A percentile compares a stretch with the other conserved stretches of the same genome.
These are phyloP conservation scores for Chondrosia reniformis DNA, from an alignment of 37 sponge, comb jelly and placozoan genomes.

Conservation along the genomic window DNA sequence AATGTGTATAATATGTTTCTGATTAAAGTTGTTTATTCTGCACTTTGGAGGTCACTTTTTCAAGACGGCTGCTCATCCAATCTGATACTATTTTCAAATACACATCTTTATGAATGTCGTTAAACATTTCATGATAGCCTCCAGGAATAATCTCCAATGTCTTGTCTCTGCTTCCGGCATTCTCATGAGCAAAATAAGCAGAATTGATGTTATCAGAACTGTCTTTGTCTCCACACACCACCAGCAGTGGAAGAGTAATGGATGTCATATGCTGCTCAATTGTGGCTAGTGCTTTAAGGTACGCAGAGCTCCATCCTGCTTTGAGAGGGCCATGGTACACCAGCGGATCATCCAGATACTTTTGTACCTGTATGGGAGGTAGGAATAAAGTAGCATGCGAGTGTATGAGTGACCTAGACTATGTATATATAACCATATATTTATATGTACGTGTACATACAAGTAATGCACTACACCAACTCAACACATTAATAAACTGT, in stretches of 20 bases:
- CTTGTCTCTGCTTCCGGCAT: conserved; percentile 34
- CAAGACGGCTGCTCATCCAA: conserved; percentile 51
- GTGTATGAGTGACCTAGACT: too few relatives aligned
- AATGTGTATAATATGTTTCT: background rate
- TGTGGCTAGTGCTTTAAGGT: background rate
- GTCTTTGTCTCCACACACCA: conserved; percentile 52
- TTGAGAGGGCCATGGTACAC: conserved; percentile 43
- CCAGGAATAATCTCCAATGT: conserved; percentile 56
- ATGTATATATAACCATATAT: too few relatives aligned
- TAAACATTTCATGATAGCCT: conserved; percentile 46
- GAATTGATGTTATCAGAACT: conserved; percentile 40
- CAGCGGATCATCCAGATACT: conserved; percentile 45
- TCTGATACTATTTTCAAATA: conserved; percentile 32
- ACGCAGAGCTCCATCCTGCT: conserved; percentile 36
- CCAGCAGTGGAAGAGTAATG: conserved; percentile 42
- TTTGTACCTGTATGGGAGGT: conserved; percentile 28
- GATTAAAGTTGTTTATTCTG: too few relatives aligned
- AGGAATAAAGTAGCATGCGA: too few relatives aligned
- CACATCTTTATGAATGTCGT: conserved; percentile 52
- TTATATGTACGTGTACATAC: too few relatives aligned
- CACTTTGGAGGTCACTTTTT: too few relatives aligned
- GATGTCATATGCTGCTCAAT: background rate
- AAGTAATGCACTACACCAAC: too few relatives aligned
- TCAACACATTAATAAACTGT: too few relatives aligned
- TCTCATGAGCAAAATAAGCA: conserved; percentile 33